phyloP scores from a whole-genome alignment of 2,113 vertebrate species.

The Agapornis roseicollis region DNA sequence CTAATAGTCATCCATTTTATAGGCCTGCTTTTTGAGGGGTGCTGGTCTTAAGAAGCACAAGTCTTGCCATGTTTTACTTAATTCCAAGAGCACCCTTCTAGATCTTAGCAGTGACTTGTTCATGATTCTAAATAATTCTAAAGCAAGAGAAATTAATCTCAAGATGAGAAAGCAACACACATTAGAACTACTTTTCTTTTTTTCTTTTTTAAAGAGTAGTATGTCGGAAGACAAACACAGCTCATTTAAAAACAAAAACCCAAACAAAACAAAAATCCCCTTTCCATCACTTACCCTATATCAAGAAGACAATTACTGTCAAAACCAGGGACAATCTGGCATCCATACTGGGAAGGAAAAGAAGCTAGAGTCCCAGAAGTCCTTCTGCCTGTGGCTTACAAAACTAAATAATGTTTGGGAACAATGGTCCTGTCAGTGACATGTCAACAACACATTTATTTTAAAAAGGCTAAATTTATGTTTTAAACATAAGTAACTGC shows the following conservation, averaged over 20 bases:
- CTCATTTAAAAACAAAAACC: background rate
- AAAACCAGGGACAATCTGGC: conserved; percentile 32
- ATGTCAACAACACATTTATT: conserved; percentile 37
- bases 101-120: background rate
- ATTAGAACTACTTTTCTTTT: background rate
- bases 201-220: background rate
- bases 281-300: conserved; percentile 21
- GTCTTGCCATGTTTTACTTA: background rate
- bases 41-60: background rate
- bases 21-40: background rate
- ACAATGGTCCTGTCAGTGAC: conserved; percentile 3
- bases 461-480: conserved; percentile 56
- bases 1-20: background rate
- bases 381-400: background rate
- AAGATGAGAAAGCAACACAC: background rate
- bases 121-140: background rate
- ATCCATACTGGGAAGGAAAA: background rate
- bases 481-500: conserved; percentile 56
- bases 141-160: background rate
- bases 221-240: background rate
- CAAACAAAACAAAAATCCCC: background rate
- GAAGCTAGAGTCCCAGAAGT: conserved; percentile 9
- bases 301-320: conserved; percentile 22
- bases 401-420: conserved; percentile 38
- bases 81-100: background rate